A percentile compares a stretch with the other conserved stretches of the same genome.
Conservation (phyloP, 2,113 vertebrate species). For the Uria lomvia region DNA sequence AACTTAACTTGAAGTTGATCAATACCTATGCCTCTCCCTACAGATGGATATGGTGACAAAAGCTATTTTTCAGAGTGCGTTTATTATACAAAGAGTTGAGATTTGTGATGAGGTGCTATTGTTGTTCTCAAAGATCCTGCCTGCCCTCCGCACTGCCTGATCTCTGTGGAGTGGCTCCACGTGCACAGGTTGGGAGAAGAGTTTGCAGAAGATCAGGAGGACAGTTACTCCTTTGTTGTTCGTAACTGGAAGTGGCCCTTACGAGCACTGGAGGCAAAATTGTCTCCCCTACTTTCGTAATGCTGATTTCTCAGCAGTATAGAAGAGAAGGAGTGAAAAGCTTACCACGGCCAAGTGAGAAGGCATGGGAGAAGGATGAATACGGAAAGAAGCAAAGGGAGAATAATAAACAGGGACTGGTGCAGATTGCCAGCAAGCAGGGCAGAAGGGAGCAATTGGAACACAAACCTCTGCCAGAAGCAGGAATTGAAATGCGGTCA, state of each 20-base stretch:
- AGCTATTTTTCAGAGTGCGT: background rate
- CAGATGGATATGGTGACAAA: background rate
- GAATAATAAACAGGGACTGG: background rate
- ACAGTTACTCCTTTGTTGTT: background rate
- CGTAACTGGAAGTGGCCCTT: background rate
- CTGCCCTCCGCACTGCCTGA: background rate
- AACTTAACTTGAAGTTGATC: background rate
- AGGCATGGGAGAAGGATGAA: background rate
- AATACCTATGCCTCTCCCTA: background rate
- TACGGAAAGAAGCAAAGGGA: background rate
- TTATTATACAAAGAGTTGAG: background rate
- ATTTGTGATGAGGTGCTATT: background rate
- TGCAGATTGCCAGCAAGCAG: background rate
- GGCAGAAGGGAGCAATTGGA: background rate
- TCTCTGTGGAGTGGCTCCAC: background rate
- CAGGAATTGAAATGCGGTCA: background rate
- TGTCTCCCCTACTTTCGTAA: background rate
- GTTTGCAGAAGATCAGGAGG: background rate
- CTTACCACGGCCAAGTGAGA: background rate
- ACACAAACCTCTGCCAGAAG: background rate
- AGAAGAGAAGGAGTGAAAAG: background rate
- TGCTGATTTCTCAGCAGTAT: background rate
- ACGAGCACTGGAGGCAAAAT: background rate
- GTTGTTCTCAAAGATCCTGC: background rate
- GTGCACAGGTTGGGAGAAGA: rapidly evolving